These are phyloP conservation scores for Rhipidura dahli DNA, from an alignment of 2,113 vertebrate genomes.

Conservation along the genomic window DNA sequence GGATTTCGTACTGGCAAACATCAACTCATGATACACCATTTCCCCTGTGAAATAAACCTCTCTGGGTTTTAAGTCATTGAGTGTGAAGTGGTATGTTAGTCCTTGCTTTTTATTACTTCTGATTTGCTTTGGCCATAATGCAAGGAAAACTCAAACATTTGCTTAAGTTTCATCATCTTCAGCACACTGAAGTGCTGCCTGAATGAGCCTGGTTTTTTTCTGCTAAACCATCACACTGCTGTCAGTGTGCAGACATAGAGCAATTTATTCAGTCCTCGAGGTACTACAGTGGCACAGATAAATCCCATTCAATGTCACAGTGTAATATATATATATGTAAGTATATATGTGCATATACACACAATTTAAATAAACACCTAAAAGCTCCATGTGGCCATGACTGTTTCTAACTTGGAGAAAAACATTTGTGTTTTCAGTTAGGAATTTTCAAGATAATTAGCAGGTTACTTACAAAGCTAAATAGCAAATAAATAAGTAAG, in stretches of 20 bases:
- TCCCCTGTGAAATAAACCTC: slow-evolving; percentile 4
- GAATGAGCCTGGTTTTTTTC: background rate
- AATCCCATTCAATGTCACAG: background rate
- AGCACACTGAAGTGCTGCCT: background rate
- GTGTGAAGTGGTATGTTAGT: background rate
- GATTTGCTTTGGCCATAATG: slow-evolving; percentile 17
- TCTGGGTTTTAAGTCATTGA: background rate
- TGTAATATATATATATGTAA: background rate
- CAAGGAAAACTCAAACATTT: slow-evolving; percentile 43
- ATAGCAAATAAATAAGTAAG: background rate
- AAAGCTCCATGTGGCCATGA: background rate
- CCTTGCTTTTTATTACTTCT: background rate
- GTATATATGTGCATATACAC: background rate
- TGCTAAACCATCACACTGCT: background rate
- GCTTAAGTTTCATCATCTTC: slow-evolving; percentile 15
- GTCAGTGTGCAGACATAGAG: background rate
- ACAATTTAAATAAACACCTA: background rate
- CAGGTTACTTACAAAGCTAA: background rate
- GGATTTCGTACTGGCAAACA: background rate
- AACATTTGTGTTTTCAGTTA: background rate
- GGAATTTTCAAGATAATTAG: background rate
- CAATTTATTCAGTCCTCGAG: background rate
- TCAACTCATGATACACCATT: background rate
- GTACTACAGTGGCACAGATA: background rate
- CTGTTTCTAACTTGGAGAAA: background rate